Conservation (phyloP, 2,888 invertebrate genomes). For the Calameuta idolon region DNA sequence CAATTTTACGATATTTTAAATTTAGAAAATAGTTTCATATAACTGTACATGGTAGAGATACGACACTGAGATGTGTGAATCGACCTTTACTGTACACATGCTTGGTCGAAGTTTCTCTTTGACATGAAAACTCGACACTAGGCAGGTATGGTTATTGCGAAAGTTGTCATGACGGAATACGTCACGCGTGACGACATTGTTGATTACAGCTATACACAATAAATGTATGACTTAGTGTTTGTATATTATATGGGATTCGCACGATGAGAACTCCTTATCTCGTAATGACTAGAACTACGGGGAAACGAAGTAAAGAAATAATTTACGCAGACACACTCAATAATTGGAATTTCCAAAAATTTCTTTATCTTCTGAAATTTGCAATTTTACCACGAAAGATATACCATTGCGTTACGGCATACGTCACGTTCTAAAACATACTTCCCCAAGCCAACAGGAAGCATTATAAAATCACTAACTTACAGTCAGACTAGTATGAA, state of each 20-base stretch:
- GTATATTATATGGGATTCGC: neutral
- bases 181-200: neutral
- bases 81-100: neutral
- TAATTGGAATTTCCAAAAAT: neutral
- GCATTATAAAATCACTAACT: too few relatives aligned
- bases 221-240: neutral
- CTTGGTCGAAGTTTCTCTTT: neutral
- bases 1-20: too few relatives aligned
- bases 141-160: neutral
- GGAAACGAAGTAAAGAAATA: neutral
- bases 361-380: neutral
- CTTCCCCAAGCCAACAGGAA: too few relatives aligned
- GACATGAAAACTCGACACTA: neutral
- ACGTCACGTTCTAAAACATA: too few relatives aligned
- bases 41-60: too few relatives aligned
- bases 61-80: too few relatives aligned
- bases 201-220: neutral
- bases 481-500: too few relatives aligned
- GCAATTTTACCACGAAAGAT: neutral
- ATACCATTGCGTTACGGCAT: too few relatives aligned
- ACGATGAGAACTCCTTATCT: neutral
- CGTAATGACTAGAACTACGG: neutral
- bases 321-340: neutral
- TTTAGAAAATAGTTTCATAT: too few relatives aligned
- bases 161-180: neutral